Percentiles rank a stretch among this genome's conserved stretches.
phyloP scores from a whole-genome alignment of 1,140 invertebrate species.

The Bombus picipes region DNA sequence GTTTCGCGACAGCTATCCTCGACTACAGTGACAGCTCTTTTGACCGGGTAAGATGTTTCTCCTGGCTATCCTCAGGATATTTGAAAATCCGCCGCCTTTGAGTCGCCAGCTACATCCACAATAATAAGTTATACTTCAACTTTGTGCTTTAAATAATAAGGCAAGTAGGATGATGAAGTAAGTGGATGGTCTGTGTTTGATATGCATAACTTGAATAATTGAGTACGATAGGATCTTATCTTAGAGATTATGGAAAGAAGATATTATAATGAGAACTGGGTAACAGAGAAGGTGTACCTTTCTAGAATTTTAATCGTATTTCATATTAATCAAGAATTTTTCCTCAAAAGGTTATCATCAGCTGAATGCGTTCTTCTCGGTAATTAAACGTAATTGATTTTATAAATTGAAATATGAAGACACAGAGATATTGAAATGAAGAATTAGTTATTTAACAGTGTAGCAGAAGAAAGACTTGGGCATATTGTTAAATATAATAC shows the following conservation, averaged over 20 bases:
- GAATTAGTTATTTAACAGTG: too few species aligned
- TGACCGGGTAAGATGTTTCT: conserved; percentile 15
- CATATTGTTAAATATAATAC: too few species aligned
- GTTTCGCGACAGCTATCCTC: conserved; percentile 42
- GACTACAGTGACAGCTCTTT: conserved; percentile 39
- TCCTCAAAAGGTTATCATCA: not conserved
- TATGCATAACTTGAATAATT: not conserved
- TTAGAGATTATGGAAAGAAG: not conserved
- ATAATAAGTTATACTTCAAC: not conserved
- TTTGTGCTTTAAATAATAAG: not conserved
- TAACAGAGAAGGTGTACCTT: not conserved
- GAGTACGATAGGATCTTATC: not conserved
- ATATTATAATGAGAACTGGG: not conserved
- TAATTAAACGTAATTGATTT: too few species aligned
- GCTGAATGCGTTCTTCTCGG: too few species aligned
- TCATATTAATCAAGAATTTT: not conserved
- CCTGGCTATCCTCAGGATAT: not conserved
- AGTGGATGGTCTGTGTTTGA: not conserved
- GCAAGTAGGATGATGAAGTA: not conserved
- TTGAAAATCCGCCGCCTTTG: conserved; percentile 39
- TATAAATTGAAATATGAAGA: too few species aligned
- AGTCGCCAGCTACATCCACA: not conserved
- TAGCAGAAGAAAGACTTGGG: too few species aligned
- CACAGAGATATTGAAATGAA: too few species aligned
- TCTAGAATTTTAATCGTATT: too few species aligned